phyloP scores from a whole-genome alignment of 2,888 invertebrate species.

The Teleogryllus oceanicus region DNA sequence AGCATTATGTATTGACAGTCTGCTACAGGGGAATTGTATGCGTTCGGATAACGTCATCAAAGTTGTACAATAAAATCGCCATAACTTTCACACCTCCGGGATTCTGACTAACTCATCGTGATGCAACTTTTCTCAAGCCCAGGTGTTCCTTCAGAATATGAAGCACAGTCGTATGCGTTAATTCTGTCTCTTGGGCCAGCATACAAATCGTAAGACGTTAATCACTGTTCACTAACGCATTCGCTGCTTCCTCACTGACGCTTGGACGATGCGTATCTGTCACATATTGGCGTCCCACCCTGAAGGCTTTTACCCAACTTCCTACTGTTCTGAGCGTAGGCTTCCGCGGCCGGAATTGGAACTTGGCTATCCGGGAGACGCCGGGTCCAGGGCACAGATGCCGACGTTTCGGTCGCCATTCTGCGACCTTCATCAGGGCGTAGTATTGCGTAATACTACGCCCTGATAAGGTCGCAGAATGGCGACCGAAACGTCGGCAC shows the following conservation, averaged over 20 bases:
- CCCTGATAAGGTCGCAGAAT: no score
- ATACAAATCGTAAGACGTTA: neutral
- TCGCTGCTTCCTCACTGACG: neutral
- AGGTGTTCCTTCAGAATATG: neutral
- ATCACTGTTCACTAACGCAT: neutral
- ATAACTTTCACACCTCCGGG: neutral
- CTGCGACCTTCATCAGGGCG: no score
- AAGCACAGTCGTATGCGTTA: neutral
- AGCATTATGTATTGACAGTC: neutral
- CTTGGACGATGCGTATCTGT: neutral
- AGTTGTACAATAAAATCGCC: neutral
- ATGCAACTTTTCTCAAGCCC: neutral
- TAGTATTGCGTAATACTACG: no score
- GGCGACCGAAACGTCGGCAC: no score
- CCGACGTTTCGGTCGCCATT: no score
- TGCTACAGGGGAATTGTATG: neutral
- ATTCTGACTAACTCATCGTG: neutral
- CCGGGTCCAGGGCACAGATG: no score
- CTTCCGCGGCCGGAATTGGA: no score
- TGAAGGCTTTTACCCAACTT: neutral
- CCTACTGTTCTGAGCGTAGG: neutral
- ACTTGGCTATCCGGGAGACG: no score
- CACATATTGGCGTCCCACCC: neutral
- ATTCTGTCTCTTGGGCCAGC: neutral
- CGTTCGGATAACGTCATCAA: neutral